A percentile compares a stretch with the other conserved stretches of the same genome.
These are phyloP conservation scores for Nannobrachium achirus DNA, from an alignment of 2,113 vertebrate genomes.

Conservation along the genomic window DNA sequence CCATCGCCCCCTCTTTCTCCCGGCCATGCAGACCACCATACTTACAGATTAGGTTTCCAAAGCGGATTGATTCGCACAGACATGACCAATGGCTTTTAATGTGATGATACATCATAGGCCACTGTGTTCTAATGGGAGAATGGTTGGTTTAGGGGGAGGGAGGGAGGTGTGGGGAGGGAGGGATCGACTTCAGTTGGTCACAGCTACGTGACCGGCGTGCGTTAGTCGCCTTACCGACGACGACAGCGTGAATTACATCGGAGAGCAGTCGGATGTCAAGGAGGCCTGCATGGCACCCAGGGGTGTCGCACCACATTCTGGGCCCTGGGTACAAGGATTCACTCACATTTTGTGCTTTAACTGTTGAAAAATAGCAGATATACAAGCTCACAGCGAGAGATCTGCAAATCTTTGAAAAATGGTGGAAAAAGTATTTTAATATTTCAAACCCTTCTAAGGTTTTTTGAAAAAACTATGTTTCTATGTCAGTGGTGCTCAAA, in stretches of 20 bases:
- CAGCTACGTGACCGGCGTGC: conserved; percentile 47
- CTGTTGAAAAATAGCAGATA: no score
- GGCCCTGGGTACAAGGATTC: no score
- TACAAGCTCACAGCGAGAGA: no score
- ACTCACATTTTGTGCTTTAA: no score
- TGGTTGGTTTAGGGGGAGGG: background rate
- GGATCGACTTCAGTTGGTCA: conserved; percentile 28
- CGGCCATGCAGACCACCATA: conserved; percentile 40
- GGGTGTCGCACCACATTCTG: no score
- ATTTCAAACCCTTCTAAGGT: no score
- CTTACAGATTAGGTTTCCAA: conserved; percentile 55
- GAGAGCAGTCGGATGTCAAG: conserved; percentile 44
- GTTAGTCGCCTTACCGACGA: conserved; percentile 41
- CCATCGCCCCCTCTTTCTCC: background rate
- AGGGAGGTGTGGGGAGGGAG: background rate
- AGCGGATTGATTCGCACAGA: conserved; percentile 64
- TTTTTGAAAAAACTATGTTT: no score
- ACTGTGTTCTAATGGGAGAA: conserved; percentile 8
- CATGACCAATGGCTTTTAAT: conserved; percentile 51
- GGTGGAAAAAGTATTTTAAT: no score
- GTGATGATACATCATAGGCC: conserved; percentile 52
- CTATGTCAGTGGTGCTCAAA: no score
- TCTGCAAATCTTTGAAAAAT: no score
- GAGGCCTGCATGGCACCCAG: conserved; percentile 54
- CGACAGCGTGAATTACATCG: conserved; percentile 42